Evolutionary conservation across 2,113 vertebrate genomes (phyloP).

Genomic region (Cygnus atratus): DNA sequence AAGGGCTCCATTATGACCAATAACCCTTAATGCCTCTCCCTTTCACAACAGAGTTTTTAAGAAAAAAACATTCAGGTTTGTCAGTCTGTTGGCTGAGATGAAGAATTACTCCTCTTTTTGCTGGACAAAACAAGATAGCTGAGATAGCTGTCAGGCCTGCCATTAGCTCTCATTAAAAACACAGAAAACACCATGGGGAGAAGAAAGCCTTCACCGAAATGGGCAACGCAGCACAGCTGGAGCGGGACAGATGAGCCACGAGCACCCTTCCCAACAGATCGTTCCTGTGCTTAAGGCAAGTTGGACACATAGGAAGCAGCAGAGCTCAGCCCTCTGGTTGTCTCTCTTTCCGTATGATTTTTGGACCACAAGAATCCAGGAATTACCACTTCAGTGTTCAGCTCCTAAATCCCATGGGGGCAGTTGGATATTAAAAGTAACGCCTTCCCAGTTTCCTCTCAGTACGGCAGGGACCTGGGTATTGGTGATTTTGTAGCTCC

Average conservation of each 20-base stretch:
- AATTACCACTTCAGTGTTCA: neutral
- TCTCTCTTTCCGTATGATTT: neutral
- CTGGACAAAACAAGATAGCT: neutral
- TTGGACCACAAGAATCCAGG: neutral
- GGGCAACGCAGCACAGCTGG: neutral
- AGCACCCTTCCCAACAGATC: neutral
- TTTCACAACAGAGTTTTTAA: neutral
- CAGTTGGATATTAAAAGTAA: neutral
- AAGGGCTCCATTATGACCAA: neutral
- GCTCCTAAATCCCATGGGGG: neutral
- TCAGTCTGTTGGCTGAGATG: neutral
- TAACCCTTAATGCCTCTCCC: neutral
- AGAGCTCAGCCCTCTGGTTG: neutral
- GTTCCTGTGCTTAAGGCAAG: neutral
- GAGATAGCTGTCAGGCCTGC: neutral
- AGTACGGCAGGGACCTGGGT: too few species aligned
- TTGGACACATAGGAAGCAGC: neutral
- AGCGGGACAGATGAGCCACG: too few species aligned
- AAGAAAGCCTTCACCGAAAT: neutral
- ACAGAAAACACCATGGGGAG: neutral
- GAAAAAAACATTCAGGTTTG: neutral
- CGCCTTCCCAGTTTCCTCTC: accelerated
- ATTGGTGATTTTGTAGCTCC: neutral
- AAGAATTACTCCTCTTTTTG: neutral
- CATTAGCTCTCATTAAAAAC: neutral